These are phyloP conservation scores for Tenodera sinensis DNA, from an alignment of 2,888 invertebrate species.

Conservation along the genomic window DNA sequence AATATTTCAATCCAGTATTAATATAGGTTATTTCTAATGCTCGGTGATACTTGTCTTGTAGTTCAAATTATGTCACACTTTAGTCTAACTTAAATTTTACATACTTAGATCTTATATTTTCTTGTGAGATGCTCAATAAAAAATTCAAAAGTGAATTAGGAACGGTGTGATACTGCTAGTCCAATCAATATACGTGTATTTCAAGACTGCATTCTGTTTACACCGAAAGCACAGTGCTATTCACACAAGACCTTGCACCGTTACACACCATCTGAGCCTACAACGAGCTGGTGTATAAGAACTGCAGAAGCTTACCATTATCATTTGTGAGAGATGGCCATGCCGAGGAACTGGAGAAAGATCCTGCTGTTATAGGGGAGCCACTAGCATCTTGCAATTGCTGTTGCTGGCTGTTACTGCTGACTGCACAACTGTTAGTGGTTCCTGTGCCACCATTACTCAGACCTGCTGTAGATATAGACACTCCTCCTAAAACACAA, in stretches of 20 bases:
- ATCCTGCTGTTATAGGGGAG: conserved; percentile 21
- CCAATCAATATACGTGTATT: no score
- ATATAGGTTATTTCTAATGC: no score
- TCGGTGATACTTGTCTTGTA: no score
- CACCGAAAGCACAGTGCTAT: not conserved
- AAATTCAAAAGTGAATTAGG: no score
- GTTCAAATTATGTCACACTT: no score
- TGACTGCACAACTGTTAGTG: not conserved
- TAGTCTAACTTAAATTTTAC: no score
- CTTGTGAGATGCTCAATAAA: no score
- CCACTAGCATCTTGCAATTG: conserved; percentile 20
- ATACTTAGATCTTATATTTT: no score
- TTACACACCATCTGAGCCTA: not conserved
- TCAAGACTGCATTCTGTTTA: not conserved
- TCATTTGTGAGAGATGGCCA: conserved; percentile 27
- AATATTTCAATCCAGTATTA: no score
- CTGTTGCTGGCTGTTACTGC: not conserved
- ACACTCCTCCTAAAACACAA: not conserved
- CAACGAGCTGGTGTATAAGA: not conserved
- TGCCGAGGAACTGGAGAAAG: conserved; percentile 20
- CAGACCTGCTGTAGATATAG: conserved; percentile 11
- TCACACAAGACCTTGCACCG: not conserved
- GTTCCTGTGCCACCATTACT: conserved; percentile 30
- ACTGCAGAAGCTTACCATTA: conserved; percentile 15
- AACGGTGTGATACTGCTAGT: no score